Conservation (phyloP, 2,888 invertebrate genomes). For the Hololepta plana region DNA sequence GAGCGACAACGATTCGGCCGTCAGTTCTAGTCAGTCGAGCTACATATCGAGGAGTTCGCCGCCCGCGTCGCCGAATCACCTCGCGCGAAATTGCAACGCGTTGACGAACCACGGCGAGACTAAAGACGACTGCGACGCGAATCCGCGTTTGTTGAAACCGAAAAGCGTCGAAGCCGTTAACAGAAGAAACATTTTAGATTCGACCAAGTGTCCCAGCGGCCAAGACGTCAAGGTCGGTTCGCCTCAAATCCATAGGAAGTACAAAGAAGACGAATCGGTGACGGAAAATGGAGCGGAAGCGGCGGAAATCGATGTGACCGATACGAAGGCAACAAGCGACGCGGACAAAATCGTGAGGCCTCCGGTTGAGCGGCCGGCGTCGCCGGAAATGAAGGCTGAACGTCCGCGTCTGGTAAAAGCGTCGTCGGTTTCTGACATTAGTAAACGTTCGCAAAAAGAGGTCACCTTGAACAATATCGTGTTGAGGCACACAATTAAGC, state of each 20-base stretch:
- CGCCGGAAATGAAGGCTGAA: background rate
- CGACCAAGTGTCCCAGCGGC: conserved; percentile 71
- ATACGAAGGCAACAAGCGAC: too few species aligned
- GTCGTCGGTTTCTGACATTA: too few species aligned
- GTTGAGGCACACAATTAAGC: too few species aligned
- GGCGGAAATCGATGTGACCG: background rate
- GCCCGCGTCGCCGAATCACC: conserved; percentile 40
- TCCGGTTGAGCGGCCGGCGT: background rate
- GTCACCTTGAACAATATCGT: too few species aligned
- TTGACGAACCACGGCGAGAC: conserved; percentile 4
- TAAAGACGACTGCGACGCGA: conserved; percentile 8
- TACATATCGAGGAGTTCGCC: conserved; percentile 62
- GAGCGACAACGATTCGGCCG: conserved; percentile 76
- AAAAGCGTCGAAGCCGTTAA: conserved; percentile 71
- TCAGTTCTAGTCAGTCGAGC: conserved; percentile 68
- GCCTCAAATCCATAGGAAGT: conserved; percentile 53
- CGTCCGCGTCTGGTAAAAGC: background rate
- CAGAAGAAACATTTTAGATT: conserved; percentile 71
- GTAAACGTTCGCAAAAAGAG: too few species aligned
- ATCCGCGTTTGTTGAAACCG: conserved; percentile 53
- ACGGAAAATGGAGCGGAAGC: background rate
- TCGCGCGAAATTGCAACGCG: conserved; percentile 10
- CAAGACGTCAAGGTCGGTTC: conserved; percentile 54
- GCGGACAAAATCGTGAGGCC: too few species aligned
- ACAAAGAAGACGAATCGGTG: conserved; percentile 33